Evolutionary conservation across 2,113 vertebrate species (phyloP).

Genomic region (Himantopus leucocephalus): DNA sequence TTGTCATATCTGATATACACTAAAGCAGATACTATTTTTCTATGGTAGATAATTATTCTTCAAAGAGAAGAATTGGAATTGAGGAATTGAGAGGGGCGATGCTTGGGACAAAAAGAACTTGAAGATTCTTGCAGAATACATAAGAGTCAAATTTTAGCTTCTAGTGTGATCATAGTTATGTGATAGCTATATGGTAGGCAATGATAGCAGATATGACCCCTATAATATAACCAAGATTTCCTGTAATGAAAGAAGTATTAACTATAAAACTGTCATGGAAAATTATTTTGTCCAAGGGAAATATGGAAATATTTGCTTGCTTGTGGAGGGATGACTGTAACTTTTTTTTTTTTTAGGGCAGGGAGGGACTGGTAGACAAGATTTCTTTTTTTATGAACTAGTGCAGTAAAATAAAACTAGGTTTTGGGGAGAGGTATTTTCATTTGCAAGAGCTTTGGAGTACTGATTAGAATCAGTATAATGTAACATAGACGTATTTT

Average conservation of each 20-base stretch:
- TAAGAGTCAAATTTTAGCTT: neutral
- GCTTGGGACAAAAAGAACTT: neutral
- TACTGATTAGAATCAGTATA: constrained; percentile 1
- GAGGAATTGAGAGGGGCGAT: neutral
- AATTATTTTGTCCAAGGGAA: neutral
- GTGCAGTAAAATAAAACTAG: neutral
- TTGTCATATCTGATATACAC: neutral
- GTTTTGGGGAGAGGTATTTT: neutral
- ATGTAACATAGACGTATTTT: neutral
- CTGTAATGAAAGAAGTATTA: constrained; percentile 58
- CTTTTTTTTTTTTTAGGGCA: neutral
- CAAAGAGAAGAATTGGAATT: neutral
- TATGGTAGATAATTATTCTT: constrained; percentile 15
- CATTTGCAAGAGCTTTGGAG: neutral
- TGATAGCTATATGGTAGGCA: neutral
- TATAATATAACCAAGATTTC: constrained; percentile 30
- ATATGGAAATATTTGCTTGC: neutral
- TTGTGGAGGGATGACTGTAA: neutral
- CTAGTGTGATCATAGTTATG: neutral
- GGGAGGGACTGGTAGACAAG: neutral
- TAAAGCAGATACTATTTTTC: neutral
- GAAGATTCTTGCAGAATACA: neutral
- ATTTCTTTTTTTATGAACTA: neutral
- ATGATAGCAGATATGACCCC: neutral
- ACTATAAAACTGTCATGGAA: constrained; percentile 12